Percentiles rank a stretch among this genome's conserved stretches.
Evolutionary conservation across 2,113 vertebrate species (phyloP).

Genomic region (Rafetus swinhoei): DNA sequence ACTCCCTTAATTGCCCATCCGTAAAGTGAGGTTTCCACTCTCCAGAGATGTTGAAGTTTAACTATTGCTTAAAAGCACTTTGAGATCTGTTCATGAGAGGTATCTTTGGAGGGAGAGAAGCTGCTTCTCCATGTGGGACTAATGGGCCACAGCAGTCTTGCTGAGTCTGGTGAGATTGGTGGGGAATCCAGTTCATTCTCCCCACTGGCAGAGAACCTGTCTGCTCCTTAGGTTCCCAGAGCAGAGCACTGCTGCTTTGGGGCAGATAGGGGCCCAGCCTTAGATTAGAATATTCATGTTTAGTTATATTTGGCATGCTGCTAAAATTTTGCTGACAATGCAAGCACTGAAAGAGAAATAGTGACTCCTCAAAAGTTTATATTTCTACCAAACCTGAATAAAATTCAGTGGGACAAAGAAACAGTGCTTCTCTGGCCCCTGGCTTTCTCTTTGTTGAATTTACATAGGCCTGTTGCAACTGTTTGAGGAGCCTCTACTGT

Average conservation of each 20-base stretch:
- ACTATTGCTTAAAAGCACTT: neutral
- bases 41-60: neutral
- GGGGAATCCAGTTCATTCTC: neutral
- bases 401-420: neutral
- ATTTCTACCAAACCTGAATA: neutral
- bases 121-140: neutral
- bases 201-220: neutral
- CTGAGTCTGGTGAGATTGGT: neutral
- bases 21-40: neutral
- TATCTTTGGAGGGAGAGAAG: neutral
- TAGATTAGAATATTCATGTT: neutral
- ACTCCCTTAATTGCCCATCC: neutral
- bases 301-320: neutral
- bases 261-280: neutral
- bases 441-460: rapidly evolving
- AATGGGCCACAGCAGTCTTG: neutral
- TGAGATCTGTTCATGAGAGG: neutral
- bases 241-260: neutral
- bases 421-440: neutral
- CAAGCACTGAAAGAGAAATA: neutral
- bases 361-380: neutral
- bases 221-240: neutral
- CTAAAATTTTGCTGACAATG: neutral
- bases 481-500: no score
- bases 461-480: neutral